phyloP scores from a whole-genome alignment of 2,797 vertebrate genomes.

The Poeciliopsis turneri region DNA sequence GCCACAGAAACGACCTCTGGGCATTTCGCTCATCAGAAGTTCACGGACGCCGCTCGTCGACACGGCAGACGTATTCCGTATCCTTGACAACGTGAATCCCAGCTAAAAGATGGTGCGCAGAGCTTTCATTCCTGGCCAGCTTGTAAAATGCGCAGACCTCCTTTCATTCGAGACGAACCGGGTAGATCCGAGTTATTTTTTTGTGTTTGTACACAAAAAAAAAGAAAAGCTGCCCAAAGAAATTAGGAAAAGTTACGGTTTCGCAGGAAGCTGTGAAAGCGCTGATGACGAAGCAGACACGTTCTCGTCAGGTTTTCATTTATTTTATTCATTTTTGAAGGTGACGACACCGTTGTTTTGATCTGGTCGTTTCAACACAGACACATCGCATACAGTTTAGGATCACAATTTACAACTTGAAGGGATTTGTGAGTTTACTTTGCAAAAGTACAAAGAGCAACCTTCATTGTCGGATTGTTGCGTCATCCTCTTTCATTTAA shows the following conservation, averaged over 20 bases:
- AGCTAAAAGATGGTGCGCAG: not conserved
- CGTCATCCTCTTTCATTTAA: not conserved
- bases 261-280: not conserved
- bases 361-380: not conserved
- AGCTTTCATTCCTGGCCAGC: not conserved
- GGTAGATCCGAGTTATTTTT: not conserved
- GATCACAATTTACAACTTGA: not conserved
- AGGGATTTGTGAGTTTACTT: not conserved
- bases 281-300: not conserved
- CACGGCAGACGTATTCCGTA: constrained; percentile 7
- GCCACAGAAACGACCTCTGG: constrained; percentile 57
- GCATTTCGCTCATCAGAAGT: constrained; percentile 25
- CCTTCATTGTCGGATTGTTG: not conserved
- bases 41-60: not conserved
- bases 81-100: not conserved
- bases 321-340: not conserved
- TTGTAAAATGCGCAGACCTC: not conserved
- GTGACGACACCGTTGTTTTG: not conserved
- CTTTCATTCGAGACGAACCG: not conserved
- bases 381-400: not conserved
- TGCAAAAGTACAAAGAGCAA: not conserved
- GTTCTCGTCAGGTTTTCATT: not conserved
- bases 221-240: not conserved
- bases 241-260: no score
- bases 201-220: not conserved